Evolutionary conservation across 2,888 invertebrate genomes (phyloP).

Genomic region (Rhabditoides inermis): DNA sequence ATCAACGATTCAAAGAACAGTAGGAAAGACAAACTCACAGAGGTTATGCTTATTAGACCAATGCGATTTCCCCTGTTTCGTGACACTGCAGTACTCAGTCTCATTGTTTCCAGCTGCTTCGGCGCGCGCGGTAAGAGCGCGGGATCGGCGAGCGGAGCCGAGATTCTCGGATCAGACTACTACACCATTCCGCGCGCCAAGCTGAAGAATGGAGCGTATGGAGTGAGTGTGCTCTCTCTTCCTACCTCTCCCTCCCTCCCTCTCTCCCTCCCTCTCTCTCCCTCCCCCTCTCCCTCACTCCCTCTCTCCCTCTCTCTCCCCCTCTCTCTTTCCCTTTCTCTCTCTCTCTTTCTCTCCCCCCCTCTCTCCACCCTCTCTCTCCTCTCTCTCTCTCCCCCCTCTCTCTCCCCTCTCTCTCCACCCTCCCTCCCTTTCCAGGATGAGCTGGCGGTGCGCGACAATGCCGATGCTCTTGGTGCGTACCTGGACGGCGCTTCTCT

Average conservation of each 20-base stretch:
- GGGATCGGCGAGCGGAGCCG: constrained; percentile 23
- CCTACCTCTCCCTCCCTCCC: background rate
- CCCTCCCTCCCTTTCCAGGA: background rate
- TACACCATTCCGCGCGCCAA: constrained; percentile 46
- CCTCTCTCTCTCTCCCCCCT: background rate
- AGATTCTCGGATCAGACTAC: constrained; percentile 31
- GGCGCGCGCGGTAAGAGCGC: constrained; percentile 21
- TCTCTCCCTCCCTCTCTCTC: background rate
- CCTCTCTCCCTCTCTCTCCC: background rate
- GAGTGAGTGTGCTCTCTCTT: background rate
- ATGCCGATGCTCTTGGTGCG: constrained; percentile 26
- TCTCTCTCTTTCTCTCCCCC: background rate
- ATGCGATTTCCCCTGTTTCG: too few relatives aligned
- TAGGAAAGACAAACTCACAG: constrained; percentile 13
- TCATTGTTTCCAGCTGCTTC: constrained; percentile 20
- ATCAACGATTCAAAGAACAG: background rate
- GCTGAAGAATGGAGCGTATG: constrained; percentile 20
- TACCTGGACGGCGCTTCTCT: constrained; percentile 34
- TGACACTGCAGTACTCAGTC: background rate
- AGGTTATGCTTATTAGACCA: background rate
- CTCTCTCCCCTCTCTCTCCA: background rate
- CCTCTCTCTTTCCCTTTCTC: background rate
- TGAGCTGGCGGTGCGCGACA: constrained; percentile 8
- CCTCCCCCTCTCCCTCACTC: background rate
- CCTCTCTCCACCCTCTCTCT: background rate